A percentile compares a stretch with the other conserved stretches of the same genome.
phyloP scores from a whole-genome alignment of 2,113 vertebrate genomes.

The Fulica atra region DNA sequence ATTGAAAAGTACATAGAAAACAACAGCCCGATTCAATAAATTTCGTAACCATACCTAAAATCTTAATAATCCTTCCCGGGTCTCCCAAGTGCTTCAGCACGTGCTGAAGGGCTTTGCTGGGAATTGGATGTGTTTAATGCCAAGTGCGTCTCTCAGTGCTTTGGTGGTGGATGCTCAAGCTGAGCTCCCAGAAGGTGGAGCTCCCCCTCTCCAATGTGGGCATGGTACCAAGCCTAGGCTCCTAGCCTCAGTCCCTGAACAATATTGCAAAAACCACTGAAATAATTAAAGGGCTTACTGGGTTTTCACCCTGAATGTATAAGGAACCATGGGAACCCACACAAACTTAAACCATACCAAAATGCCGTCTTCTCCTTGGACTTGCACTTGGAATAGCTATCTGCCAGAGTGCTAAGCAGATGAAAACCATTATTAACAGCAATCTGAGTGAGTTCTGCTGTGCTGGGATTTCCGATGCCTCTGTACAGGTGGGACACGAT shows the following conservation, averaged over 20 bases:
- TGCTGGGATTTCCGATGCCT: fast-evolving
- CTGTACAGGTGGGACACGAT: background rate
- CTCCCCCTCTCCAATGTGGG: fast-evolving
- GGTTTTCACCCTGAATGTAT: background rate
- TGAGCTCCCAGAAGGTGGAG: background rate
- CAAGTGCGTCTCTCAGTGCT: background rate
- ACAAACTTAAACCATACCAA: background rate
- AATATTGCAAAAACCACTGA: background rate
- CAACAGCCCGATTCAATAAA: background rate
- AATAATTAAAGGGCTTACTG: background rate
- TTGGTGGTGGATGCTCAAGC: background rate
- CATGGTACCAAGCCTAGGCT: fast-evolving
- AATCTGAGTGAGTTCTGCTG: background rate
- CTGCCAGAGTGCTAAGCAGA: background rate
- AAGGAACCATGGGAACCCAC: background rate
- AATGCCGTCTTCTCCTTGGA: background rate
- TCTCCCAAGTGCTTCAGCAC: background rate
- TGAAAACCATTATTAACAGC: background rate
- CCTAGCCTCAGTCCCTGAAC: background rate
- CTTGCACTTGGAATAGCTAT: background rate
- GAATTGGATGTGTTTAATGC: background rate
- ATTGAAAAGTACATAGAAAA: background rate
- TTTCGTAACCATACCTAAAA: background rate
- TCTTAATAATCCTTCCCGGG: background rate
- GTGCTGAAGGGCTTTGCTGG: background rate